These are phyloP conservation scores for Drosophila sp. DNA, from an alignment of 1,140 invertebrate species.

Conservation along the genomic window DNA sequence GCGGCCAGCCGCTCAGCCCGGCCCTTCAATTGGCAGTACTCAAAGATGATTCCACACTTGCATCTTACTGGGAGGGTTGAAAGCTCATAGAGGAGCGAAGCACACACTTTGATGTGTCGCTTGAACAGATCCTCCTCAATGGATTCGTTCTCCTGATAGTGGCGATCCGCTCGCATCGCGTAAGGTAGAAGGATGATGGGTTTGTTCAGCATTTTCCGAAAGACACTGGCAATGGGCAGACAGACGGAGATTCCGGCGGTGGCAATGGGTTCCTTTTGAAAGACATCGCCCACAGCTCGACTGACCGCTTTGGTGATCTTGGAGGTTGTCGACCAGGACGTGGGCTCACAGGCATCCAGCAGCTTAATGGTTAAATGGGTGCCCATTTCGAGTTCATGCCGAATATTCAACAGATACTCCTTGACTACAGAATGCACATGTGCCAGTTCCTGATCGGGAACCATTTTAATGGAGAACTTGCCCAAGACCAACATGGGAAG, in stretches of 20 bases:
- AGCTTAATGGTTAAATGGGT: slow-evolving; percentile 8
- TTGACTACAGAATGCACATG: neutral
- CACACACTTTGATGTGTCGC: slow-evolving; percentile 30
- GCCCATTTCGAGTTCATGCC: neutral
- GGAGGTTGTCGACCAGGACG: slow-evolving; percentile 3
- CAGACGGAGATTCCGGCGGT: slow-evolving; percentile 27
- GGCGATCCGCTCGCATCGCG: slow-evolving; percentile 11
- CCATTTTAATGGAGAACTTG: slow-evolving; percentile 46
- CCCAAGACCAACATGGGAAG: slow-evolving; percentile 41
- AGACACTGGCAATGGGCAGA: slow-evolving; percentile 46
- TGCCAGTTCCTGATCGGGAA: slow-evolving; percentile 35
- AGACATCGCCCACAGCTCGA: slow-evolving; percentile 6
- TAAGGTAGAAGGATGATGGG: slow-evolving; percentile 46
- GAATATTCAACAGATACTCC: neutral
- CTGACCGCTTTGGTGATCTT: neutral
- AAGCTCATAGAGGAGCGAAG: slow-evolving; percentile 27
- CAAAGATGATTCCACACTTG: slow-evolving; percentile 37
- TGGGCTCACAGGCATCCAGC: slow-evolving; percentile 20
- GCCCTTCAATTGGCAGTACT: slow-evolving; percentile 36
- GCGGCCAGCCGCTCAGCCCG: slow-evolving; percentile 8
- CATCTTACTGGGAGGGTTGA: slow-evolving; percentile 5
- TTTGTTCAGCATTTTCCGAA: slow-evolving; percentile 21
- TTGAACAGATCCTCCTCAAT: slow-evolving; percentile 12
- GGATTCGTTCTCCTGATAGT: slow-evolving; percentile 36
- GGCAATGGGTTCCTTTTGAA: neutral